These are phyloP conservation scores for Sebastes flavidus DNA, from an alignment of 2,797 vertebrate species.

Conservation along the genomic window DNA sequence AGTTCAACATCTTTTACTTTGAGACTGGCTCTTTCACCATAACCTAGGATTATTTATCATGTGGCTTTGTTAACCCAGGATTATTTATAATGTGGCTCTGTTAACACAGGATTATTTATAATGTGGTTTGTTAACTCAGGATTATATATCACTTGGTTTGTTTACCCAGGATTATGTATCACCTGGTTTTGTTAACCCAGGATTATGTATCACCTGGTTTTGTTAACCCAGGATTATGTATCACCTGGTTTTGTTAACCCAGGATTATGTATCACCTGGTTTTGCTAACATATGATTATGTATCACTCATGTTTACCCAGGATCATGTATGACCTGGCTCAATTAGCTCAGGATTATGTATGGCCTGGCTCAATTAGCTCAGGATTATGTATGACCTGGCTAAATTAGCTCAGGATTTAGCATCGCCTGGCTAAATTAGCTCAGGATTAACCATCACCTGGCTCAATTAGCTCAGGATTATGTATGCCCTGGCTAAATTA, in stretches of 20 bases:
- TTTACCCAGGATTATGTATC: neutral
- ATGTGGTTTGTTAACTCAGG: neutral
- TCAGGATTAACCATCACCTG: too few relatives aligned
- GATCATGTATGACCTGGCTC: neutral
- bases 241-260: too few relatives aligned
- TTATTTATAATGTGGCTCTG: neutral
- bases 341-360: too few relatives aligned
- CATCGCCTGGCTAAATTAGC: too few relatives aligned
- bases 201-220: neutral
- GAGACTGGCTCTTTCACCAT: neutral
- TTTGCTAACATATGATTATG: neutral
- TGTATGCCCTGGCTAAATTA: neutral
- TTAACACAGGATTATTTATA: neutral
- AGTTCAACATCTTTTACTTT: neutral
- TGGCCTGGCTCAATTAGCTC: too few relatives aligned
- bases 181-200: rapidly evolving
- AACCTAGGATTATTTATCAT: neutral
- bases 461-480: neutral
- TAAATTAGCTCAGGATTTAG: neutral
- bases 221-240: neutral
- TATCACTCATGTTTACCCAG: too few relatives aligned
- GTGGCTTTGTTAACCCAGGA: neutral
- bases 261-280: too few relatives aligned
- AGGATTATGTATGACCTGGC: too few relatives aligned
- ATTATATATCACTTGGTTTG: neutral